These are phyloP conservation scores for Anguilla anguilla DNA, from an alignment of 2,797 vertebrate genomes.

Conservation along the genomic window DNA sequence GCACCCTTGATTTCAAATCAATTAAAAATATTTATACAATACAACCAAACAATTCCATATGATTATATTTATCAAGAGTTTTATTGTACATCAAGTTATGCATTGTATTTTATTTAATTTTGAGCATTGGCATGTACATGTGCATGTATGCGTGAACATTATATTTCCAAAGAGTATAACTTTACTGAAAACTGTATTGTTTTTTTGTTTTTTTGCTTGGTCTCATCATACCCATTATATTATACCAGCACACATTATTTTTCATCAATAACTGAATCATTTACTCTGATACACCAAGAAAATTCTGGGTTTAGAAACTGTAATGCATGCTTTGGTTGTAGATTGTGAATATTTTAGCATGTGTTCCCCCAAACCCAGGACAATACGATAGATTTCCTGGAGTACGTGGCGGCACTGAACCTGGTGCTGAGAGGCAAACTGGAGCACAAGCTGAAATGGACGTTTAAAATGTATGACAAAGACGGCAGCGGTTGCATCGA, in stretches of 20 bases:
- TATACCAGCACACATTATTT: background rate
- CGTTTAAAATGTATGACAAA: slow-evolving; percentile 96
- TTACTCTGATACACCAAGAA: background rate
- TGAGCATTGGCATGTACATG: background rate
- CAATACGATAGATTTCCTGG: slow-evolving; percentile 95
- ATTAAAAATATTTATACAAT: background rate
- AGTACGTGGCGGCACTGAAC: slow-evolving; percentile 93
- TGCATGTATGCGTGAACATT: background rate
- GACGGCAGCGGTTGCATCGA: slow-evolving; percentile 95
- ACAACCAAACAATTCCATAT: background rate
- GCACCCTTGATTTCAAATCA: background rate
- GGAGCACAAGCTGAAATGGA: slow-evolving; percentile 96
- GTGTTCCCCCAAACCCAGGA: slow-evolving; percentile 70
- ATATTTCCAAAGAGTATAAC: no score
- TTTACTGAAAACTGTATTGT: no score
- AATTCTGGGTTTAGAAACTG: background rate
- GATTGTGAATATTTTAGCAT: background rate
- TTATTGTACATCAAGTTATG: background rate
- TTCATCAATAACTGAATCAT: background rate
- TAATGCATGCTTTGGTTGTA: background rate
- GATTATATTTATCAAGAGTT: background rate
- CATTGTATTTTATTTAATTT: background rate
- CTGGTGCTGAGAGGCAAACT: slow-evolving; percentile 89
- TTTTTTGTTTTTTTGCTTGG: no score
- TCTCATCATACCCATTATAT: background rate